Evolutionary conservation across 2,888 invertebrate genomes (phyloP), one percentile per base, ranked within the genome.

Genomic region (Drosophila austrosaltans): DNA sequence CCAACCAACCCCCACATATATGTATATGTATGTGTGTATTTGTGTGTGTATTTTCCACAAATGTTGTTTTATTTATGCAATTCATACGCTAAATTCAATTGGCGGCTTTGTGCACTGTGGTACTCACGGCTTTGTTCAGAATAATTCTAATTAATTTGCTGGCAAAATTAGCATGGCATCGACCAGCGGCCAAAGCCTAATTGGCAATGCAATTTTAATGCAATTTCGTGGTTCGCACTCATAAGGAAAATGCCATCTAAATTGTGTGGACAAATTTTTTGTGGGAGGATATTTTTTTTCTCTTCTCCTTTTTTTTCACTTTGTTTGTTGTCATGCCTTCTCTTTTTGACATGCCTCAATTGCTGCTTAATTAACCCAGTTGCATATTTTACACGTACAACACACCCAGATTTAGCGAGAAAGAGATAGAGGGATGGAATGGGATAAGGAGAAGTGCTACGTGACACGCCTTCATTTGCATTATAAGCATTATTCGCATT

Each of bases 351-450:
- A 70, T 73, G 68, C 81, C 76, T 83, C 87, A 79, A 79, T 82
- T 74, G 79, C 72, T 64, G 89, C 88, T 87, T 89, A 87, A 89
- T 89, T 87, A 89, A 89, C 86, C 89, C 75, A 82, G 78, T 77
- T 89, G 86, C 88, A 85, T 85, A 87, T 84, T 75, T 82, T 82
- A 81, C 81, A 85, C 75, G 71, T 72, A 85, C 53, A 16, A 40
- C 39, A 61, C 32, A 48, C 25, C 30, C 48, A 42, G 16, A n/a
- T 36, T 32, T 16, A 54, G 57, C 39, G 30, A 57, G 22, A 62
- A 36, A 12, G 20, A 57, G 12, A 20, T 1, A 12, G n/a, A 36
- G 10, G 22, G 20, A 7, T n/a, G 20, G 32, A 22, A 22, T 48
- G 44, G 44, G 8, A 36, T 10, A 48, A 25, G 48, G 10, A 25